Evolutionary conservation across 2,113 vertebrate genomes (phyloP).

Genomic region (Podilymbus podiceps): DNA sequence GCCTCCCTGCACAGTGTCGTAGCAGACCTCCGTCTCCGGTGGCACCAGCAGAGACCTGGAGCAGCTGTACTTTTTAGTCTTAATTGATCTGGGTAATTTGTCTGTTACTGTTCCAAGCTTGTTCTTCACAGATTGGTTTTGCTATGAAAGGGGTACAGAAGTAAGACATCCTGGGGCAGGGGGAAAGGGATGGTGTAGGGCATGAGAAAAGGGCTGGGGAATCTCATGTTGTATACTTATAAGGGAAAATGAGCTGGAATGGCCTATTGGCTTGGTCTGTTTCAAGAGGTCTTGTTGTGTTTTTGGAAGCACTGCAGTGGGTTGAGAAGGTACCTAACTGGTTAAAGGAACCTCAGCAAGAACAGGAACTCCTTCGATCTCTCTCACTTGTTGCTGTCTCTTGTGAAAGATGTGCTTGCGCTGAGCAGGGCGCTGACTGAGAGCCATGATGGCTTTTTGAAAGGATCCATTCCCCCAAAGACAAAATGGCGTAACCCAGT

Average conservation of each 20-base stretch:
- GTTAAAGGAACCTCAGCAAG: background rate
- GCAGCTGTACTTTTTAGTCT: background rate
- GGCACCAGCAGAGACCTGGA: fast-evolving
- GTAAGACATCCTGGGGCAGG: background rate
- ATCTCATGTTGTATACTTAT: background rate
- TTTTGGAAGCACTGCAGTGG: background rate
- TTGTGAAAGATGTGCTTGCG: background rate
- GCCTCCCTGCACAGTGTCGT: background rate
- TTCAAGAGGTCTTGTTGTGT: background rate
- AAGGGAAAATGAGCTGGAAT: slow-evolving; percentile 25
- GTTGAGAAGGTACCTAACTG: background rate
- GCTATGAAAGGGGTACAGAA: background rate
- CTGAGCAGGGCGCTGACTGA: background rate
- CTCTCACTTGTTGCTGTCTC: background rate
- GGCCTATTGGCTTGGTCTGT: background rate
- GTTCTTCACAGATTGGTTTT: background rate
- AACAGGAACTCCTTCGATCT: background rate
- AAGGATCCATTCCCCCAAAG: background rate
- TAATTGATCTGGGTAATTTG: background rate
- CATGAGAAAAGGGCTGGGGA: background rate
- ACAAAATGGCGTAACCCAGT: background rate
- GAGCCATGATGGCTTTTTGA: fast-evolving
- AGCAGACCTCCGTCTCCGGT: background rate
- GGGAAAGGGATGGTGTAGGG: background rate
- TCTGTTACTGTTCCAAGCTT: background rate